Evolutionary conservation across 2,888 invertebrate species (phyloP).

Genomic region (Hydrotaea cyrtoneurina): DNA sequence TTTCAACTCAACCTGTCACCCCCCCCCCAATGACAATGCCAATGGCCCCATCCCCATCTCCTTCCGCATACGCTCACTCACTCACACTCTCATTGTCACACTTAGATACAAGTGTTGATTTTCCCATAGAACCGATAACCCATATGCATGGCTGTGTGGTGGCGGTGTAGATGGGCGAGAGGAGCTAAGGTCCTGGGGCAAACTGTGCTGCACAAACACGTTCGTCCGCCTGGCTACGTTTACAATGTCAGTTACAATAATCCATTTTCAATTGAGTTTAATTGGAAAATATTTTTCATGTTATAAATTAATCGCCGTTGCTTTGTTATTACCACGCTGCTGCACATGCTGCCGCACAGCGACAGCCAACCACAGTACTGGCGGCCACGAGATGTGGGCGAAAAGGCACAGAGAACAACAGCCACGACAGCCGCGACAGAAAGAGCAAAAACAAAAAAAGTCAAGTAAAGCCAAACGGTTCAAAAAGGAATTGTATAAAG

Average conservation of each 20-base stretch:
- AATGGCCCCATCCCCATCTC: not conserved
- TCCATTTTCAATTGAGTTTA: constrained; percentile 70
- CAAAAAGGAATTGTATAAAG: constrained; percentile 27
- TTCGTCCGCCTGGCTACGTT: constrained; percentile 37
- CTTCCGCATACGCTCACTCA: not conserved
- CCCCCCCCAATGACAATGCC: not conserved
- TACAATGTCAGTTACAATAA: constrained; percentile 66
- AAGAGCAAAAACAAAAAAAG: not conserved
- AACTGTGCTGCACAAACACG: not conserved
- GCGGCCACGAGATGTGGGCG: not conserved
- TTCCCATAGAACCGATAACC: not conserved
- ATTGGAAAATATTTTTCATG: constrained; percentile 70
- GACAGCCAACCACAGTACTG: constrained; percentile 7
- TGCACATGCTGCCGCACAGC: not conserved
- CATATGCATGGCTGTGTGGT: not conserved
- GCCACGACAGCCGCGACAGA: not conserved
- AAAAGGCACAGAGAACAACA: not conserved
- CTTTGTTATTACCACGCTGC: constrained; percentile 50
- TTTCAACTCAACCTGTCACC: not conserved
- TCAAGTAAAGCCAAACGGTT: constrained; percentile 12
- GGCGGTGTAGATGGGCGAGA: not conserved
- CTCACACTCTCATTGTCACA: not conserved
- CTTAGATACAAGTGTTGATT: not conserved
- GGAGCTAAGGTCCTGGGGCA: not conserved
- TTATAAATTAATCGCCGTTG: constrained; percentile 65